Percentiles rank a stretch among this genome's conserved stretches.
Conservation (phyloP, 1,140 invertebrate genomes). For the Lepidurus packardi region DNA sequence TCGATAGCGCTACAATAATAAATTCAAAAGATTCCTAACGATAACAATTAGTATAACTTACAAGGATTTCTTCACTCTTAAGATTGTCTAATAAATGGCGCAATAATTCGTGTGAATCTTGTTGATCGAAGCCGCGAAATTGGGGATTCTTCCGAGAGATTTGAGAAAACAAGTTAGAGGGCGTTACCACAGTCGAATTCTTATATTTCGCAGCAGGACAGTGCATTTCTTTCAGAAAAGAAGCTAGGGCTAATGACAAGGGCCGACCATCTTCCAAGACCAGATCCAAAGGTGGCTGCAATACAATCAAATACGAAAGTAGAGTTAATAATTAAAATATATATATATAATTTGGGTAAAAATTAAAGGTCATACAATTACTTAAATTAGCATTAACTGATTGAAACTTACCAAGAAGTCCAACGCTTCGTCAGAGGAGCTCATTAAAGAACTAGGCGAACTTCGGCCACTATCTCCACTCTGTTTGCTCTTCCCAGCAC, state of each 20-base stretch:
- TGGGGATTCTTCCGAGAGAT: conserved; percentile 71
- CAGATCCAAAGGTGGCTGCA: conserved; percentile 49
- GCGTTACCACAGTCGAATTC: conserved; percentile 58
- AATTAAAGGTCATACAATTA: no score
- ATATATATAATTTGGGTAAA: no score
- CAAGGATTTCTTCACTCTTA: conserved; percentile 54
- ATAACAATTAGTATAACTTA: neutral
- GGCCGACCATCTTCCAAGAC: conserved; percentile 56
- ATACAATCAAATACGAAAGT: neutral
- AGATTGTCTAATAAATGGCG: conserved; percentile 81
- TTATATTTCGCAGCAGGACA: conserved; percentile 41
- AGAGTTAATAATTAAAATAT: no score
- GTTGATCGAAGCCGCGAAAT: conserved; percentile 89
- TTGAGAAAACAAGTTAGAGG: conserved; percentile 63
- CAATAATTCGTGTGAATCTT: conserved; percentile 92
- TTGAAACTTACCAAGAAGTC: neutral
- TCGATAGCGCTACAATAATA: conserved; percentile 62
- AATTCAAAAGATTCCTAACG: neutral
- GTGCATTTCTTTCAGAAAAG: conserved; percentile 64
- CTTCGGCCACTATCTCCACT: conserved; percentile 30
- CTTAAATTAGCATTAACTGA: no score
- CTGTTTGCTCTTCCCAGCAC: conserved; percentile 22
- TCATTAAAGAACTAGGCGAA: conserved; percentile 2
- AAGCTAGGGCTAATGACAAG: conserved; percentile 60
- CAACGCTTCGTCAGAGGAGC: conserved; percentile 40